Evolutionary conservation across 2,888 invertebrate species (phyloP).

Genomic region (Parnassius glacialis): DNA sequence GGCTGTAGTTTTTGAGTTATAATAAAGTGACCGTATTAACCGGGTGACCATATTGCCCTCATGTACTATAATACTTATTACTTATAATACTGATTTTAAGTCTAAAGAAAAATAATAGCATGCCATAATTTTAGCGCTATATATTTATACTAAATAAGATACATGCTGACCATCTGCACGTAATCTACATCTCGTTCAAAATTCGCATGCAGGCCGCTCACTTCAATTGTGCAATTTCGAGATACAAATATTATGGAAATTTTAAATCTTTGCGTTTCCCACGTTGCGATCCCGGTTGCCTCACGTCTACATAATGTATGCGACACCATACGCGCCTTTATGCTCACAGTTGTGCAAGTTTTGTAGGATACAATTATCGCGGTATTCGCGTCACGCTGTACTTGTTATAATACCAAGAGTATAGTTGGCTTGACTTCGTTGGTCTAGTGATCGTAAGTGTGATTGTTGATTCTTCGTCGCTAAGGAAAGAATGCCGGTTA

Average conservation of each 20-base stretch:
- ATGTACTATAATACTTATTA: no score
- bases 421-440: slow-evolving; percentile 19
- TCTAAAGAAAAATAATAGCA: no score
- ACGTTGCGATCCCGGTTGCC: slow-evolving; percentile 57
- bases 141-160: not conserved
- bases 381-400: slow-evolving; percentile 52
- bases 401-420: slow-evolving; percentile 39
- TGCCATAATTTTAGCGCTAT: no score
- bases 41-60: no score
- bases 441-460: no score
- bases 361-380: slow-evolving; percentile 45
- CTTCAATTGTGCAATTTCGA: slow-evolving; percentile 51
- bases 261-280: slow-evolving; percentile 64
- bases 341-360: slow-evolving; percentile 47
- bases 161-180: slow-evolving; percentile 11
- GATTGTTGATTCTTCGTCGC: no score
- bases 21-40: no score
- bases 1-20: no score
- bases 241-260: slow-evolving; percentile 73
- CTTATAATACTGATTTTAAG: no score
- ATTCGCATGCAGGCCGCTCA: slow-evolving; percentile 36
- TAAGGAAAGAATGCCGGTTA: no score
- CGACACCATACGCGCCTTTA: slow-evolving; percentile 47
- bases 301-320: slow-evolving; percentile 61
- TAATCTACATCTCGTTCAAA: slow-evolving; percentile 8